phyloP scores from a whole-genome alignment of 2,888 invertebrate genomes.

The Oscheius myriophilus region DNA sequence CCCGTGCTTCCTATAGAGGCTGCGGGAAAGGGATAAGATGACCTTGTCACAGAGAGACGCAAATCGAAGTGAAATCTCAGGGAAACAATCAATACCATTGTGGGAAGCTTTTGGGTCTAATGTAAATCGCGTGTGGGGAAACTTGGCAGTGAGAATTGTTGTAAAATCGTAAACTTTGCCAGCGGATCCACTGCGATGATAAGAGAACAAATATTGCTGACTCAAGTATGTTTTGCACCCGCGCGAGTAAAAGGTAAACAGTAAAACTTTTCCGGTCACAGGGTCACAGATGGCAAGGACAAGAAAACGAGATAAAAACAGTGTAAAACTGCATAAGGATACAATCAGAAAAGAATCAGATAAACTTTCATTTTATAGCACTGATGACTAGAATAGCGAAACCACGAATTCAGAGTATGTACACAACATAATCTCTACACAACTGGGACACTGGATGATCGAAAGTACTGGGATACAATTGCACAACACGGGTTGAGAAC shows the following conservation, averaged over 20 bases:
- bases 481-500: slow-evolving; percentile 14
- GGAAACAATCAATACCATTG: neutral
- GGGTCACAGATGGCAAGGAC: neutral
- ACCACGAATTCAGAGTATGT: neutral
- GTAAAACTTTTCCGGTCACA: no score
- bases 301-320: neutral
- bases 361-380: neutral
- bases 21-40: no score
- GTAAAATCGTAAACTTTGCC: no score
- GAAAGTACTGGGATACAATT: slow-evolving; percentile 12
- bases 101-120: no score
- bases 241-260: no score
- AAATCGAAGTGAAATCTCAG: neutral
- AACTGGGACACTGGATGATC: slow-evolving; percentile 18
- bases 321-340: neutral
- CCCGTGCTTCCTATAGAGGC: no score
- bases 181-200: no score
- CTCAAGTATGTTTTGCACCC: no score
- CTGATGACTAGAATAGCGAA: slow-evolving; percentile 13
- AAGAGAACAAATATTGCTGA: no score
- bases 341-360: neutral
- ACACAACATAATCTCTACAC: slow-evolving; percentile 23
- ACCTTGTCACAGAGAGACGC: no score
- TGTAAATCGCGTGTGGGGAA: no score
- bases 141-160: no score